Base-by-base conservation (phyloP, 2,113 vertebrate genomes). In the Jacana jacana region DNA sequence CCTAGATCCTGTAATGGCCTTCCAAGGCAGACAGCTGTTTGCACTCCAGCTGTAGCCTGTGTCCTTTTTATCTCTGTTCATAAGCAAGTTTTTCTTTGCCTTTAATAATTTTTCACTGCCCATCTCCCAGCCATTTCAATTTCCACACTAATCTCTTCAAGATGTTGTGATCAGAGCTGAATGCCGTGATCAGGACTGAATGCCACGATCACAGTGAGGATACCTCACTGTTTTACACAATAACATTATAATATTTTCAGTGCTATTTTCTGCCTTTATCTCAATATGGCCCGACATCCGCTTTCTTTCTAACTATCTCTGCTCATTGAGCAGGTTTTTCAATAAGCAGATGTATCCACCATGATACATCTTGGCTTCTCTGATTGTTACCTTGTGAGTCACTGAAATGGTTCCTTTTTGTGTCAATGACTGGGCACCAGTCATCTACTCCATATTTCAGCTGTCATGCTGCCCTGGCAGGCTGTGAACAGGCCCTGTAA, bases 51-150 rank as follows among this genome's bases (percentile, higher is more conserved):
- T 92, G 55, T 58, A 69, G 35, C n/a, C 65, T 28, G 8, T 68
- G 23, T 68, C 30, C 64, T 89, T 87, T 87, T 86, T 46, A 71
- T 76, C 57, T 76, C 65, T 91, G 55, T 52, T 89, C 77, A 79
- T 76, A 69, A 81, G 27, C 51, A 75, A 75, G 44, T 76, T 91
- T 89, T 93, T 76, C 65, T 85, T 79, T 69, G 17, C n/a, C 70
- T 79, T 93, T 95, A 84, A 69, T 87, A 71, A 40, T 64, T 93
- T 93, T 93, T 88, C 83, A 52, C 42, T 66, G 20, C 48, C 64
- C 77, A 39, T 75, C 60, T 92, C 33, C 58, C 44, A 88, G 28
- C n/a, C 31, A 37, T 76, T 79, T 93, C 68, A 35, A 27, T 88
- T 93, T 94, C 87, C 54, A 82, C 33, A 11, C 20, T 72, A 57